Evolutionary conservation across 2,888 invertebrate genomes (phyloP), one percentile per base, ranked within the genome.

Genomic region (Tipula unca): DNA sequence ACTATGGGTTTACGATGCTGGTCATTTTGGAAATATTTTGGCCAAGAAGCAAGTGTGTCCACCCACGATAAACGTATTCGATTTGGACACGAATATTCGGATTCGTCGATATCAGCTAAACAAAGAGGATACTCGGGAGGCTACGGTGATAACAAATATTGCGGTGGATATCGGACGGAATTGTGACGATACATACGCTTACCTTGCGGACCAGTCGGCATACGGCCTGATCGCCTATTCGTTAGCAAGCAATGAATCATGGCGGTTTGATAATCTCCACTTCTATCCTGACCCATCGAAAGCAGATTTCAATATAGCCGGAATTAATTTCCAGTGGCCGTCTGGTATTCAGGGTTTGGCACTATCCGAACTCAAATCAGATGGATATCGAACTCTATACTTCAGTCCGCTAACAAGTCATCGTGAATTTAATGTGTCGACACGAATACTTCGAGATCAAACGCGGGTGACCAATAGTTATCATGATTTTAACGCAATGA

Each of bases 281-380:
- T 96, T 96, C 91, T 93, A 94, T 91, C 96, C 96, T 0, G 96
- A 96, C 89, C 96, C 96, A 0, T 90, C 96, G 3, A 92, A 93
- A 17, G 95, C 96, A 6, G 95, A 96, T 88, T 96, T 94, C 89
- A 95, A 95, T 88, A 93, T 96, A 86, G 95, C 94, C 4, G 96
- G 96, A 0, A 90, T 96, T 13, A 96, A 96, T 89, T 96, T 96
- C 92, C 96, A 96, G 89, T 97, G 96, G 96, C 94, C 94, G 87
- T 96, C 96, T 90, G 96, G 95, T 13, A 94, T 96, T 86, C 96
- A 96, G 87, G 96, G 96, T 0, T 94, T 96, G 90, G 93, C 95
- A 0, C 89, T 96, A 0, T 94, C 95, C 0, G 94, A 96, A 0
- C 89, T 92, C 3, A 93, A 94, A n/a, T 88, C 91, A 8, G 94